Base-by-base conservation (phyloP, 2,113 vertebrate genomes). In the Chinchilla lanigera region DNA sequence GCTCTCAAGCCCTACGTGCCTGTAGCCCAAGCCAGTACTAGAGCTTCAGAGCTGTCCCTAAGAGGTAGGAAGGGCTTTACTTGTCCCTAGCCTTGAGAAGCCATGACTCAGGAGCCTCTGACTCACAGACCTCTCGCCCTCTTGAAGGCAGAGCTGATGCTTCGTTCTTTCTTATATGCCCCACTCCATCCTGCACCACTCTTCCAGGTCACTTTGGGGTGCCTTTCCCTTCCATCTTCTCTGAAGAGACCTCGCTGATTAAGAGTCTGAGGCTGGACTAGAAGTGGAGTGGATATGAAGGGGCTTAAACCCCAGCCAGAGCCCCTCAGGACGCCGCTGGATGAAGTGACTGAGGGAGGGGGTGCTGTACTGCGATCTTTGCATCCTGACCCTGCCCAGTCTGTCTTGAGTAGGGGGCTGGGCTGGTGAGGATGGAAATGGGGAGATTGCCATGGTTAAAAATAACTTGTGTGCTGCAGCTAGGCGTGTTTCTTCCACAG, bases 331-430 rank as follows among this genome's bases (percentile, higher is more conserved):
- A 50, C 8, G 16, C 93, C 22, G 17, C 47, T 11, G 24, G 44
- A 65, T 81, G 61, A 47, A 7, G 41, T 14, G 65, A 95, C 71
- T 54, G 22, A 22, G 65, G 85, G 85, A 54, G 11, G 4, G 52
- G 83, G 77, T 1, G 13, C 47, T 58, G 67, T 10, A 17, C 89
- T 81, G 38, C 38, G 44, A 50, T 95, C 89, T 95, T 90, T 90
- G 84, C 63, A 63, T 81, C 84, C 63, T 50, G 81, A 96, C 47
- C 11, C 52, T 73, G 85, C 81, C 26, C 28, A 47, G 84, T 84
- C 97, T 93, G 56, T 95, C 94, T 90, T 92, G 97, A 87, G 97
- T 88, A 96, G 92, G 95, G 94, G 97, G 97, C 95, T 97, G 97
- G 98, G 97, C 94, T 60, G 41, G 82, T 73, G 88, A 97, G 91